Percentiles rank a stretch among this genome's conserved stretches.
These are phyloP conservation scores for Hystrix brachyura DNA, from an alignment of 2,113 vertebrate species.

Conservation along the genomic window DNA sequence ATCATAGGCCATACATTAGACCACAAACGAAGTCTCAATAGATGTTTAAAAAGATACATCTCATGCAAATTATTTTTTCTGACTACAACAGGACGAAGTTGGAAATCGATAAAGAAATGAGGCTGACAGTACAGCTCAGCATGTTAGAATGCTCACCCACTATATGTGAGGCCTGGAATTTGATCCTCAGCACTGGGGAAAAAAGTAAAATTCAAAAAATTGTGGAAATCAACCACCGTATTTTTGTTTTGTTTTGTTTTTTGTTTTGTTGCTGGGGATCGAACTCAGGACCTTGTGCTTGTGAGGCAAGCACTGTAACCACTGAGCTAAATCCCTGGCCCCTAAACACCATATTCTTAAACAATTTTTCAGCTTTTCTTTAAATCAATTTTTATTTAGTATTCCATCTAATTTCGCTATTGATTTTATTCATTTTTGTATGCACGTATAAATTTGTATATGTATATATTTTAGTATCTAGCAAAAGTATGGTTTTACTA, in stretches of 20 bases:
- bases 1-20: not conserved
- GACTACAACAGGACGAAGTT: not conserved
- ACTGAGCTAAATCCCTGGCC: too few species aligned
- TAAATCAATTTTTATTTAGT: not conserved
- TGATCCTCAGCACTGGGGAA: not conserved
- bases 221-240: not conserved
- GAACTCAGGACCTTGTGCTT: too few species aligned
- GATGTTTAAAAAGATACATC: not conserved
- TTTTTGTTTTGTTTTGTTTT: not conserved
- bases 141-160: not conserved
- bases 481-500: not conserved
- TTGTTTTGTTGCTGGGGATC: too few species aligned
- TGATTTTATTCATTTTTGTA: not conserved
- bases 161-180: not conserved
- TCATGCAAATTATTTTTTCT: not conserved
- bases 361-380: not conserved
- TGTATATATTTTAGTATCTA: not conserved
- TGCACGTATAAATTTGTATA: not conserved
- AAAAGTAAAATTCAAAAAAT: not conserved
- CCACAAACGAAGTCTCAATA: not conserved
- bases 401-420: not conserved
- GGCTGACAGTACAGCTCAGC: accelerated
- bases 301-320: too few species aligned
- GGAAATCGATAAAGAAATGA: not conserved
- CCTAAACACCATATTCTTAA: not conserved